Conservation (phyloP, 2,797 vertebrate species). For the Rhynchonycteris naso region DNA sequence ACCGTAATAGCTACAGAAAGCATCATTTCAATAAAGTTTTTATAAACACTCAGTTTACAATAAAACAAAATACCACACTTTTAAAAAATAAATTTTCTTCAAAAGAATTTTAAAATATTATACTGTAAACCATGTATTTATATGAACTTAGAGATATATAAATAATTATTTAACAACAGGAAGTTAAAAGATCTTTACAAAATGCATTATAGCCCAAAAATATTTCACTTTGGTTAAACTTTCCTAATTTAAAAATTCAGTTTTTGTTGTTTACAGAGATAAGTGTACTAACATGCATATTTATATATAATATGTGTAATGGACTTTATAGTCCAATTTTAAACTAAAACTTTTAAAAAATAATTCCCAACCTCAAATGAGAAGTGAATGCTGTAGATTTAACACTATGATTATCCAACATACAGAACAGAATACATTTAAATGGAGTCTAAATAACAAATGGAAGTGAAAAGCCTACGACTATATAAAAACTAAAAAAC, state of each 20-base stretch:
- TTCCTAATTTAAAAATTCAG: constrained; percentile 49
- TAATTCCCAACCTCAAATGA: constrained; percentile 13
- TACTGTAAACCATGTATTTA: background rate
- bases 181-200: constrained; percentile 14
- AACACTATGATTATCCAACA: constrained; percentile 25
- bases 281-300: background rate
- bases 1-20: background rate
- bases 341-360: background rate
- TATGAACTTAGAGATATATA: background rate
- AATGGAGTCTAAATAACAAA: constrained; percentile 49
- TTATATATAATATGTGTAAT: background rate
- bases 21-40: background rate
- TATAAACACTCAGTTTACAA: background rate
- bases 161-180: background rate
- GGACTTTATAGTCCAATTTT: constrained; percentile 28
- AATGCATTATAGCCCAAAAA: background rate
- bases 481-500: background rate
- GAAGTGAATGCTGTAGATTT: background rate
- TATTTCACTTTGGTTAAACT: constrained; percentile 47
- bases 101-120: constrained; percentile 32
- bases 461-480: background rate
- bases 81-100: background rate
- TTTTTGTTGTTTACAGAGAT: constrained; percentile 38
- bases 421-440: background rate
- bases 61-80: background rate